phyloP scores from a whole-genome alignment of 2,113 vertebrate genomes.

The Xiphophorus hellerii region DNA sequence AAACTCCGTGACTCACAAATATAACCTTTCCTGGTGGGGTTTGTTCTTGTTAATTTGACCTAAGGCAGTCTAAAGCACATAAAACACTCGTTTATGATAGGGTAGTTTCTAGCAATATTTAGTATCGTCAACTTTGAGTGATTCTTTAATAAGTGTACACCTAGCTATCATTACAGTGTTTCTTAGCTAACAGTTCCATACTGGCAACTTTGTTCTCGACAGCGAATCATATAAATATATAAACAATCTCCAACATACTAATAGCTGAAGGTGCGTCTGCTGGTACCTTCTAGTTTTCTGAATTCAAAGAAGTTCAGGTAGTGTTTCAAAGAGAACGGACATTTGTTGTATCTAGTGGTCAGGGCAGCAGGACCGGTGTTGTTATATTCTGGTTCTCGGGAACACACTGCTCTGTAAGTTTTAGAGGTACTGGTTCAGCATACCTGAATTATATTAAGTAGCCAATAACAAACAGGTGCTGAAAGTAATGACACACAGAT shows the following conservation, averaged over 20 bases:
- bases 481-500: background rate
- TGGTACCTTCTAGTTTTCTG: too few species aligned
- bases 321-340: background rate
- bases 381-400: background rate
- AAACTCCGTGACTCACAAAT: constrained; percentile 1
- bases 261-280: background rate
- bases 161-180: constrained; percentile 3
- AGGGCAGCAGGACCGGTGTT: too few species aligned
- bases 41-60: background rate
- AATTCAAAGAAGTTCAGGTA: background rate
- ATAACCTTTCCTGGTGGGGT: background rate
- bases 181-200: constrained; percentile 14
- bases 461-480: background rate
- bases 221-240: background rate
- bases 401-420: background rate
- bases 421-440: background rate
- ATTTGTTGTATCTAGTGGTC: background rate
- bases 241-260: background rate
- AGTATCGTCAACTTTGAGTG: background rate
- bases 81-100: background rate
- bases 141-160: constrained; percentile 5
- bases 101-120: background rate
- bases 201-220: background rate
- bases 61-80: background rate
- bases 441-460: background rate